phyloP scores from a whole-genome alignment of 2,797 vertebrate genomes.

The Gymnoscopelus braueri region DNA sequence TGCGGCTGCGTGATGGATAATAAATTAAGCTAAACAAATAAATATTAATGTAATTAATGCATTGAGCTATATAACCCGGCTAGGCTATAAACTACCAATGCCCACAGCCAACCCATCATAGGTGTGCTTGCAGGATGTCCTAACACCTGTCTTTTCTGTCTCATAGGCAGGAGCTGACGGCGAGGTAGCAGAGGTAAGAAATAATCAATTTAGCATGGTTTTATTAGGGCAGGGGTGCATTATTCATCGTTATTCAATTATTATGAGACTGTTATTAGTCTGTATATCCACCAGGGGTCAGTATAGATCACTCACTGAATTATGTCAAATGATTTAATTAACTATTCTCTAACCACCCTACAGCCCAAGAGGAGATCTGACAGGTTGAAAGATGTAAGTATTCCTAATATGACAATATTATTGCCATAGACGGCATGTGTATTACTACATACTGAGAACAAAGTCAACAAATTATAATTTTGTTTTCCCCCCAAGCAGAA shows the following conservation, averaged over 20 bases:
- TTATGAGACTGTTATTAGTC: slow-evolving; percentile 6
- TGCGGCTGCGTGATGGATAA: not conserved
- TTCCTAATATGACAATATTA: not conserved
- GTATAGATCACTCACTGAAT: slow-evolving; percentile 9
- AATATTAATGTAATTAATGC: not conserved
- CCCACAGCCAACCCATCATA: too few relatives aligned
- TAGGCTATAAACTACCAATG: too few relatives aligned
- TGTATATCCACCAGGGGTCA: slow-evolving; percentile 66
- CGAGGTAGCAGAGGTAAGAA: slow-evolving; percentile 72
- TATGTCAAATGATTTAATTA: slow-evolving; percentile 14
- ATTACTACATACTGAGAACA: not conserved
- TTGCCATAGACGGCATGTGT: not conserved
- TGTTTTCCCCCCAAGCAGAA: slow-evolving; percentile 72
- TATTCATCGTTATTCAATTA: not conserved
- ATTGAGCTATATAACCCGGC: not conserved
- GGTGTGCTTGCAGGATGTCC: not conserved
- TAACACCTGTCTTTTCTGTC: slow-evolving; percentile 7
- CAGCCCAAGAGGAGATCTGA: slow-evolving; percentile 91
- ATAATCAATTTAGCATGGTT: not conserved
- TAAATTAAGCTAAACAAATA: not conserved
- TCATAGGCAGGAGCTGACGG: slow-evolving; percentile 60
- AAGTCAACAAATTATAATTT: slow-evolving; percentile 1
- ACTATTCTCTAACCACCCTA: slow-evolving; percentile 27
- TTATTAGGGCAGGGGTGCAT: slow-evolving; percentile 4
- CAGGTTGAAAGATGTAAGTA: slow-evolving; percentile 89